Conservation (phyloP, 1,140 invertebrate genomes). For the Branchinecta lindahli region DNA sequence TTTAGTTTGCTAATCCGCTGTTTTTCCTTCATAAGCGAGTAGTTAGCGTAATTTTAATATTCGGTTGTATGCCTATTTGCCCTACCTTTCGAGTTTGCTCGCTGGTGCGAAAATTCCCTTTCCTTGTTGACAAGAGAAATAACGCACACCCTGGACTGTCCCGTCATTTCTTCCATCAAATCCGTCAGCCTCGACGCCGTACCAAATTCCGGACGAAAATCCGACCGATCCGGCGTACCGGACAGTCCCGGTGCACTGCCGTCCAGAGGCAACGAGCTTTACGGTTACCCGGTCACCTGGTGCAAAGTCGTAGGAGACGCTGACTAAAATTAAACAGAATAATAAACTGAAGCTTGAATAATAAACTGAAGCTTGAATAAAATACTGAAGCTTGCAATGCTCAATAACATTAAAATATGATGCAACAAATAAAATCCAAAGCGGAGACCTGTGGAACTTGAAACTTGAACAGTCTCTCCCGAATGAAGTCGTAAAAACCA, state of each 20-base stretch:
- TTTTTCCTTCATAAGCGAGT: no score
- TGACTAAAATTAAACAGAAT: background rate
- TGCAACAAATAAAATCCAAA: no score
- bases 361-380: no score
- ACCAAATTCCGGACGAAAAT: conserved; percentile 31
- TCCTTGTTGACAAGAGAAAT: conserved; percentile 34
- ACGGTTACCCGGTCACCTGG: background rate
- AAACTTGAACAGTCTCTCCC: no score
- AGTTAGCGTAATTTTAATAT: no score
- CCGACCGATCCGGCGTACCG: conserved; percentile 25
- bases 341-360: no score
- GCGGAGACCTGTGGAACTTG: no score
- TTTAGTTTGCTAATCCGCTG: no score
- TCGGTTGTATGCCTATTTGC: background rate
- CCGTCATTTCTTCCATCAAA: conserved; percentile 36
- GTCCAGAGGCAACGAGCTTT: background rate
- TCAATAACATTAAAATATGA: no score
- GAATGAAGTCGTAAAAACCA: no score
- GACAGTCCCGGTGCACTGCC: conserved; percentile 21
- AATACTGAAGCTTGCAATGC: no score
- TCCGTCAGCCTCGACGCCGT: conserved; percentile 36
- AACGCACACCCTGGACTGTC: conserved; percentile 32
- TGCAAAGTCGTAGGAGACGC: background rate
- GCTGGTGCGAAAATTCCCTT: conserved; percentile 35
- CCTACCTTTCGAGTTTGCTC: conserved; percentile 33